phyloP scores from a whole-genome alignment of 2,113 vertebrate genomes.

The Syngnathus floridae region DNA sequence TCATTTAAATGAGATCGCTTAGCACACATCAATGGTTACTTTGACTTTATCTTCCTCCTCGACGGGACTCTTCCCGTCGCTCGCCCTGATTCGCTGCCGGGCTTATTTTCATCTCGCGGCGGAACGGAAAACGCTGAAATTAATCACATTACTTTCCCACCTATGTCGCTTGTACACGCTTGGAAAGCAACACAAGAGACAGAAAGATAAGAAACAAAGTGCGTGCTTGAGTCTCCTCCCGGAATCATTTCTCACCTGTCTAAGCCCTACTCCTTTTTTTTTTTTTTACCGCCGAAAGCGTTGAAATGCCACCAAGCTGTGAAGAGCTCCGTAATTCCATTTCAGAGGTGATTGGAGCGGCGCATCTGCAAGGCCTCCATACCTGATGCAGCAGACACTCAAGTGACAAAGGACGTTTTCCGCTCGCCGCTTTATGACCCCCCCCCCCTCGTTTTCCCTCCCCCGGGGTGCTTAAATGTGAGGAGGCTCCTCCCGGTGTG shows the following conservation, averaged over 20 bases:
- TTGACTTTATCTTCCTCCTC: neutral
- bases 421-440: slow-evolving; percentile 40
- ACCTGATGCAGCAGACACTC: slow-evolving; percentile 39
- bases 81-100: neutral
- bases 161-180: too few relatives aligned
- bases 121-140: neutral
- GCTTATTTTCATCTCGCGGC: neutral
- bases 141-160: too few relatives aligned
- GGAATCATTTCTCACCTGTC: slow-evolving; percentile 40
- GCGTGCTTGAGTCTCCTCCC: neutral
- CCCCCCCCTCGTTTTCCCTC: neutral
- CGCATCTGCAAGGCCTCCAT: slow-evolving; percentile 41
- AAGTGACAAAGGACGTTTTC: slow-evolving; percentile 54
- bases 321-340: slow-evolving; percentile 59
- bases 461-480: slow-evolving; percentile 12
- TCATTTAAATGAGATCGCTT: slow-evolving; percentile 7
- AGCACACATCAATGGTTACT: neutral
- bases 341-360: slow-evolving; percentile 55
- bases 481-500: slow-evolving; percentile 13
- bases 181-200: neutral
- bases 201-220: neutral
- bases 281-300: slow-evolving; percentile 22
- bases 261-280: slow-evolving; percentile 7
- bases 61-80: neutral
- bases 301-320: slow-evolving; percentile 55